phyloP scores from a whole-genome alignment of 2,113 vertebrate species.

The Chionodraco myersi region DNA sequence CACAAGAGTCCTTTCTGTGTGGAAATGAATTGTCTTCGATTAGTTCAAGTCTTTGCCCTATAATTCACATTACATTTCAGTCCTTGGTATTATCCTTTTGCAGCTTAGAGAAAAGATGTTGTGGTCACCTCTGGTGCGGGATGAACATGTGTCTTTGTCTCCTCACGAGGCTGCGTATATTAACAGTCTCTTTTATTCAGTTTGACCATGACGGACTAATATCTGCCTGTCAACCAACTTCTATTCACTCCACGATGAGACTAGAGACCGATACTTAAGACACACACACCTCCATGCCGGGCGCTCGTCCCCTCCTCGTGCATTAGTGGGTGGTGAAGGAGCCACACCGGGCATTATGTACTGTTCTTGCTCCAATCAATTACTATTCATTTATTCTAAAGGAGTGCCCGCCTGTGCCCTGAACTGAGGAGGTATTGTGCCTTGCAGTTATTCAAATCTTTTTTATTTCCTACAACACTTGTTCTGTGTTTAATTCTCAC shows the following conservation, averaged over 20 bases:
- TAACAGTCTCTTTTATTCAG: conserved; percentile 77
- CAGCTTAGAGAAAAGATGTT: conserved; percentile 47
- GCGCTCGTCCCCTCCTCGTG: conserved; percentile 50
- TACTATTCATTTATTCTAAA: conserved; percentile 81
- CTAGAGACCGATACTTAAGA: conserved; percentile 77
- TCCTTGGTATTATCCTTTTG: conserved; percentile 58
- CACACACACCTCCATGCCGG: conserved; percentile 71
- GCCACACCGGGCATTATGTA: conserved; percentile 69
- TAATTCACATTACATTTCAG: conserved; percentile 63
- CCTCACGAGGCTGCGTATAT: conserved; percentile 47
- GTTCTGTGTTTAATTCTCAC: conserved; percentile 54
- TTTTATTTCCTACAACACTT: conserved; percentile 65
- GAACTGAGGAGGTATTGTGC: conserved; percentile 71
- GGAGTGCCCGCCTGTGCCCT: conserved; percentile 69
- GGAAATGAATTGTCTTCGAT: conserved; percentile 43
- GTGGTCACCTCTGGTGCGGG: conserved; percentile 48
- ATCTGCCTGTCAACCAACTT: conserved; percentile 79
- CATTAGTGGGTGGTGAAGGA: conserved; percentile 75
- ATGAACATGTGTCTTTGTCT: conserved; percentile 67
- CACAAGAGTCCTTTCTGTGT: background rate
- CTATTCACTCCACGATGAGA: conserved; percentile 68
- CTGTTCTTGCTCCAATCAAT: conserved; percentile 78
- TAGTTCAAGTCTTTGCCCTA: conserved; percentile 39
- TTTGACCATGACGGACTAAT: conserved; percentile 79
- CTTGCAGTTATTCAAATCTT: conserved; percentile 63